Base-by-base conservation (phyloP, 2,797 vertebrate species). In the Monodelphis domestica region DNA sequence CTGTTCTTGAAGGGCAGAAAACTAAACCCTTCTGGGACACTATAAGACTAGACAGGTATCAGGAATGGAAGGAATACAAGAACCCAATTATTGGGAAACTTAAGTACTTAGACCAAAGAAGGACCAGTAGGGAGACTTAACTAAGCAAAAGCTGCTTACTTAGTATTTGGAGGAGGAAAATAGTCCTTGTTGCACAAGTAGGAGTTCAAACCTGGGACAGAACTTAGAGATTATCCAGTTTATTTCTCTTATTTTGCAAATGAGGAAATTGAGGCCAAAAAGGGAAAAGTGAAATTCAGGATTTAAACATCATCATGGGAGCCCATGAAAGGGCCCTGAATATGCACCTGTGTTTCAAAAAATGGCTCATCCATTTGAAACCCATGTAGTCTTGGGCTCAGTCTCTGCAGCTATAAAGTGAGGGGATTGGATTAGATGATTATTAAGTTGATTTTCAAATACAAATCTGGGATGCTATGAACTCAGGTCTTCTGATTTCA, bases 381-480 rank as follows among this genome's bases (percentile, higher is more conserved):
- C 2, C 45, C 26, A 11, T 45, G 24, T 11, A 21, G 45, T 84
- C 9, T 84, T 84, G 12, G 7, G 3, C n/a, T 84, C 70, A 45
- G 70, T 84, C 50, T 84, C 24, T 84, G 21, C 38, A 84, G 50
- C 38, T 26, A 1, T 26, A 45, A 26, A 84, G 50, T 12, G 3
- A 45, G 70, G 24, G 24, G 70, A 21, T 84, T 84, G 21, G n/a
- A 84, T 84, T 84, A 50, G 24, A 84, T 84, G 17, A 91, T 50
- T 89, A 28, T 33, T 92, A 90, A 53, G 9, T 63, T 84, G 29
- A 38, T 88, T 88, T 89, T 33, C 88, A 84, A 90, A 90, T 56
- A 63, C 24, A 93, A 63, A 92, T 88, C 90, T 89, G 91, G 54
- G 1, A 50, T 45, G 21, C 24, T 50, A 45, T 84, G 38, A 50